Evolutionary conservation across 2,797 vertebrate genomes (phyloP), one percentile per base, ranked within the genome.

Genomic region (Protosalanx chinensis): DNA sequence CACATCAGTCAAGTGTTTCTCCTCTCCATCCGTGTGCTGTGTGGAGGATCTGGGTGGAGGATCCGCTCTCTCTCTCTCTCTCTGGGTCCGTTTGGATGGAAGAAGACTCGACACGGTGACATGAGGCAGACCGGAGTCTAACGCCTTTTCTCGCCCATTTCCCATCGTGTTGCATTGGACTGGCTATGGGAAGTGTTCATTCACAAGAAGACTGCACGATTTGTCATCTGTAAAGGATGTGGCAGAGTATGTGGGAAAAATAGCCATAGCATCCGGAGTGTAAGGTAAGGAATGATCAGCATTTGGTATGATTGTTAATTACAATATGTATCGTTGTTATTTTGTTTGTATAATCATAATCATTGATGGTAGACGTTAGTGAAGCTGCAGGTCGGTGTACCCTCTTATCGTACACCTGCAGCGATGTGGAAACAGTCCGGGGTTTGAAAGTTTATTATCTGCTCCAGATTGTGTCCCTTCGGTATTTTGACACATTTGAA

Each of bases 191-290:
- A 96, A 94, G 90, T 91, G 92, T 92, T 85, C 93, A 91, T 90
- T 93, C 91, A 89, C 87, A 90, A 91, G 93, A 94, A 91, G 93
- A 93, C 91, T 89, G 88, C 89, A 88, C 88, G 87, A 86, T 91
- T 90, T 72, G 80, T 72, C 82, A 86, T 91, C 90, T 88, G 90
- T 93, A 88, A 93, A 93, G 91, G 90, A 93, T 93, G 94, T 91
- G 93, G 93, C 92, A 93, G 95, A 94, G 94, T 93, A 94, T 93
- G 94, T 92, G 96, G 95, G 94, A 91, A 93, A 94, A 94, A 95
- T 93, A 97, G 95, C 95, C 96, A 93, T 95, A 95, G 95, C 93
- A 94, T 95, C 95, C 95, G 94, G 95, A 95, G 95, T 95, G 97
- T 94, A 97, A 98, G 97, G 97, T 98, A 97, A 94, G 79, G 76